Evolutionary conservation across 2,113 vertebrate genomes (phyloP), one percentile per base, ranked within the genome.

Genomic region (Pipa parva): DNA sequence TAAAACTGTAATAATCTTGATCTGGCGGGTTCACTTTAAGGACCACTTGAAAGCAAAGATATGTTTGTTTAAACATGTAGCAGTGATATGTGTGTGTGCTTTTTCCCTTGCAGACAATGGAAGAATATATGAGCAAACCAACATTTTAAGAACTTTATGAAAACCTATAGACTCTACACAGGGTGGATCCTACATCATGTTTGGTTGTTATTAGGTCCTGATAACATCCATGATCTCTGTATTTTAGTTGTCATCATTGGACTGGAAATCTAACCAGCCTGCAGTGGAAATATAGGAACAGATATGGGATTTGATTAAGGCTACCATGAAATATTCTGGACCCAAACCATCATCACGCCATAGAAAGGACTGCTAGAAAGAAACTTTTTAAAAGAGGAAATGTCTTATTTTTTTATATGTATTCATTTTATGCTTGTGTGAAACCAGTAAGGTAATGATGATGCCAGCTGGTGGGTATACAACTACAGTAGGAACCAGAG

Each of bases 81-180:
- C n/a, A n/a, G n/a, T n/a, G n/a, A n/a, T n/a, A n/a, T n/a, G n/a
- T n/a, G n/a, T n/a, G n/a, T 42, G 39, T 42, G 39, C 15, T 61
- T 37, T 8, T 73, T 78, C 59, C 68, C 75, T 81, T 79, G 49
- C 84, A 97, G 95, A 95, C 94, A 1, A 88, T 97, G 87, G 94
- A 95, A 76, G 94, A 98, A 73, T 97, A 97, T 69, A 87, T 95
- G 91, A 93, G 77, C 82, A 97, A 93, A 56, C 95, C 94, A 42
- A 81, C 93, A 4, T 98, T 92, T 82, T 92, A 82, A 83, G 45
- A 12, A 25, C 27, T 5, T 9, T n/a, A 5, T 21, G 13, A 24
- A 31, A 25, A 42, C 46, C 7, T 5, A 28, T 18, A 12, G 7
- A 15, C 8, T 3, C 8, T 48, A 59, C 10, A 36, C 2, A 31